phyloP scores from a whole-genome alignment of 2,113 vertebrate genomes.

The Potamarius usumacintae region DNA sequence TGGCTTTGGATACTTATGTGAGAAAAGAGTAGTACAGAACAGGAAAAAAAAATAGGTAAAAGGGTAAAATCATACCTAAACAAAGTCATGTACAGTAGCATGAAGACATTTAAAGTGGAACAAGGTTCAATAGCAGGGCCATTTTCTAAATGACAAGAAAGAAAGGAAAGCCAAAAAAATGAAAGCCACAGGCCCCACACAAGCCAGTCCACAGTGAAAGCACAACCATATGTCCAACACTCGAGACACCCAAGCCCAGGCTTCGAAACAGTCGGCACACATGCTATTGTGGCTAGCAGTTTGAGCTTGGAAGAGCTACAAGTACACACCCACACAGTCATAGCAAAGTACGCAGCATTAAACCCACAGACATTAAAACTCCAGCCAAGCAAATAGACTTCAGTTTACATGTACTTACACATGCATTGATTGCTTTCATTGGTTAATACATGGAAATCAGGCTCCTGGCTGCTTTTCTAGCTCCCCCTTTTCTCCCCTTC shows the following conservation, averaged over 20 bases:
- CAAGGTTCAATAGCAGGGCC: conserved; percentile 63
- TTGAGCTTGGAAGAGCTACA: conserved; percentile 64
- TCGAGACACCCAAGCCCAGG: conserved; percentile 61
- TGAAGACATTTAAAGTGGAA: conserved; percentile 58
- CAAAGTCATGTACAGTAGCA: conserved; percentile 62
- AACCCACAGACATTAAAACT: conserved; percentile 59
- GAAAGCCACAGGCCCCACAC: conserved; percentile 63
- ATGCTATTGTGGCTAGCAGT: conserved; percentile 69
- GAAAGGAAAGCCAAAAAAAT: conserved; percentile 62
- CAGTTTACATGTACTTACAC: conserved; percentile 37
- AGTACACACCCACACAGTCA: conserved; percentile 63
- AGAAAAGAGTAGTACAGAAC: conserved; percentile 56
- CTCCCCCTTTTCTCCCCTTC: conserved; percentile 56
- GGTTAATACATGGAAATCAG: conserved; percentile 36
- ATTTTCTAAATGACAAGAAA: conserved; percentile 69
- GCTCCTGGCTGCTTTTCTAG: conserved; percentile 31
- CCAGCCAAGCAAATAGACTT: conserved; percentile 53
- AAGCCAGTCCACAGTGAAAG: conserved; percentile 61
- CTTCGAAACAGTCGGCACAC: conserved; percentile 71
- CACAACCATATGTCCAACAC: conserved; percentile 53
- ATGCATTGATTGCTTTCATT: conserved; percentile 35
- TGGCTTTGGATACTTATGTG: conserved; percentile 62
- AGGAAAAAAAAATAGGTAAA: conserved; percentile 46
- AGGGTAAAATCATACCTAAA: conserved; percentile 19
- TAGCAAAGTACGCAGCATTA: conserved; percentile 42